phyloP scores from a whole-genome alignment of 2,888 invertebrate species.

The Choristoneura rosaceana region DNA sequence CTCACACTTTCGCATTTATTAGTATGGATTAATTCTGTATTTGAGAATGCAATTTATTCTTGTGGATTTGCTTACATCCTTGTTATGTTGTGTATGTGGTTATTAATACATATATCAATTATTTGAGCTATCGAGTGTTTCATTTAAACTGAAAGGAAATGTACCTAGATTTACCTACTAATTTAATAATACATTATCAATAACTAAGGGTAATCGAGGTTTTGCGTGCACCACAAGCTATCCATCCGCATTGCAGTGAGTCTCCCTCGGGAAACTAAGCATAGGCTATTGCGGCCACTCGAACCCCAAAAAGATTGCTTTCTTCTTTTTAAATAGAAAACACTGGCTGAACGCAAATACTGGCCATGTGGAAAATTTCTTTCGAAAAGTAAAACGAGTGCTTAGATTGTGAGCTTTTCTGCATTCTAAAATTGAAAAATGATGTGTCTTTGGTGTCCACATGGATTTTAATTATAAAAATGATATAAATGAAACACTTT shows the following conservation, averaged over 20 bases:
- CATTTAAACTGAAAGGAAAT: not conserved
- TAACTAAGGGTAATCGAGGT: slow-evolving; percentile 34
- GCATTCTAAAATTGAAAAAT: not conserved
- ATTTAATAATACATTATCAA: slow-evolving; percentile 36
- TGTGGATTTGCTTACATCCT: not conserved
- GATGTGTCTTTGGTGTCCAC: not conserved
- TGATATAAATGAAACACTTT: not conserved
- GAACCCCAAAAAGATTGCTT: slow-evolving; percentile 32
- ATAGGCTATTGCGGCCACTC: slow-evolving; percentile 25
- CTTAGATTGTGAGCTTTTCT: not conserved
- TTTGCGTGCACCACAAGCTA: slow-evolving; percentile 31
- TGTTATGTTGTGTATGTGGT: too few species aligned
- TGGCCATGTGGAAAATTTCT: not conserved
- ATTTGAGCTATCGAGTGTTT: too few species aligned
- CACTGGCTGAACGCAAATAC: slow-evolving; percentile 12
- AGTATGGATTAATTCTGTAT: too few species aligned
- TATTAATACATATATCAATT: too few species aligned
- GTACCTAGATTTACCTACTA: not conserved
- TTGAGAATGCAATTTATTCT: too few species aligned
- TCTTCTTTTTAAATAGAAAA: slow-evolving; percentile 27
- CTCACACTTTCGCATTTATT: too few species aligned
- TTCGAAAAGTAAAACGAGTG: slow-evolving; percentile 7
- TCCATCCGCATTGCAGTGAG: slow-evolving; percentile 38
- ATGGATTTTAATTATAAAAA: not conserved
- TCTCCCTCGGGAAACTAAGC: slow-evolving; percentile 31